Base-by-base conservation (phyloP, 37 sponge, comb jelly and placozoan species). In the Tethya wilhelma region DNA sequence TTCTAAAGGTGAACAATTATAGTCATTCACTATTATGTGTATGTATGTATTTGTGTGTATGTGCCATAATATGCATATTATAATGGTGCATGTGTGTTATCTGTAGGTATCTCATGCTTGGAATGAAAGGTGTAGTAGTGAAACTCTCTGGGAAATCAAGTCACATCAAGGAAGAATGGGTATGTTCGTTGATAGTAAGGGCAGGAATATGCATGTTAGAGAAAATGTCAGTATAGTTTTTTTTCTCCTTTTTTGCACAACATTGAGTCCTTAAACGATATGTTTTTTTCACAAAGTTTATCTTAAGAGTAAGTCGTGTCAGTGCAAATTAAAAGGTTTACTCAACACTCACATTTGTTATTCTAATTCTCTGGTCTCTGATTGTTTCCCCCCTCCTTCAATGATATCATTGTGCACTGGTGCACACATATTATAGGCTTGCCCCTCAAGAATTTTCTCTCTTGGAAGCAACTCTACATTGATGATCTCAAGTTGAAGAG, bases 381-480 rank as follows among this genome's bases (percentile, higher is more conserved):
- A n/a, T n/a, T n/a, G n/a, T n/a, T n/a, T n/a, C n/a, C n/a, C n/a
- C n/a, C n/a, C n/a, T n/a, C n/a, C n/a, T n/a, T n/a, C n/a, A n/a
- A n/a, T n/a, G n/a, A n/a, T n/a, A n/a, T n/a, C n/a, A n/a, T n/a
- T n/a, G n/a, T n/a, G 14, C 14, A 49, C 30, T 62, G 26, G 40
- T 26, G 74, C 33, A 44, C 22, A 6, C 6, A 67, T 14, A 36
- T 5, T 37, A 53, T 56, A 90, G 91, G 81, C 26, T 78, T 90
- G 8, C 82, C 91, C 34, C 39, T 77, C 19, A 38, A 26, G n/a
- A 34, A 60, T 39, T 31, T 39, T 14, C 40, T 44, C 26, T 59
- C 77, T 0, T 92, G 93, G 93, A 88, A 46, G 60, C 20, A 40
- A 0, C 57, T 88, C 20, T 92, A 34, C 38, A 40, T 89, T 22